Percentiles rank a stretch among this genome's conserved stretches.
Conservation (phyloP, 2,888 invertebrate genomes). For the Noctuana brunneofusca region DNA sequence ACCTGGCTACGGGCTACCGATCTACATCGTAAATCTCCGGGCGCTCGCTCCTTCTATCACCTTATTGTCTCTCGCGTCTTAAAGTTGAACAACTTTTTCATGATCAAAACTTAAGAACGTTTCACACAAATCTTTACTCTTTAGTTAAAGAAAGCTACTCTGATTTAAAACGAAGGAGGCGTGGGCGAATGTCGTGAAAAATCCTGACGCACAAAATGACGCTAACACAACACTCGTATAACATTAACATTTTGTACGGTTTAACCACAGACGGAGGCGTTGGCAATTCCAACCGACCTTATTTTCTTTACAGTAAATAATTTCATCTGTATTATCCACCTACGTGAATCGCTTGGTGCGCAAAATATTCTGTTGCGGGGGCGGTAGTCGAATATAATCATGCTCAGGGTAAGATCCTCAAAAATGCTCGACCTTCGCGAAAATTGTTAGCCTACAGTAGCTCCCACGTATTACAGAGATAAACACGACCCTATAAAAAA, state of each 20-base stretch:
- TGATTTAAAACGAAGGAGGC: constrained; percentile 17
- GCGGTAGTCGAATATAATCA: constrained; percentile 51
- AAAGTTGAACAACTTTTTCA: constrained; percentile 56
- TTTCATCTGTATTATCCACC: constrained; percentile 49
- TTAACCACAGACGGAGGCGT: constrained; percentile 51
- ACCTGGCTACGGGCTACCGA: constrained; percentile 59
- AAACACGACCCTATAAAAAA: constrained; percentile 16
- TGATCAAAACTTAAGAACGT: constrained; percentile 35
- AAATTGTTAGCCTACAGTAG: constrained; percentile 24
- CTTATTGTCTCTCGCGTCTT: constrained; percentile 25
- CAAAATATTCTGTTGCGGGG: constrained; percentile 56
- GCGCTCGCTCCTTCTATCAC: constrained; percentile 47
- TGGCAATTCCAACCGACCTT: constrained; percentile 50
- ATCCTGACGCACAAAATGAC: constrained; percentile 18
- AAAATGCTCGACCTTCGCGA: constrained; percentile 50
- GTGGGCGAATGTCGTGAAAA: constrained; percentile 36
- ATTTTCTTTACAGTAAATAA: constrained; percentile 48
- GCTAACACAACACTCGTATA: constrained; percentile 18
- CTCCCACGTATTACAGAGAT: constrained; percentile 36
- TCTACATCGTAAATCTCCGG: constrained; percentile 58
- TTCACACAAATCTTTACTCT: constrained; percentile 34
- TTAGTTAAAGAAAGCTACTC: constrained; percentile 1
- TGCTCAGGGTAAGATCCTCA: constrained; percentile 48
- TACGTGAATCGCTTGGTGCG: constrained; percentile 50
- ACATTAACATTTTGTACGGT: constrained; percentile 43